Percentiles rank a stretch among this genome's conserved stretches.
phyloP scores from a whole-genome alignment of 2,113 vertebrate genomes.

The Vulpes vulpes region DNA sequence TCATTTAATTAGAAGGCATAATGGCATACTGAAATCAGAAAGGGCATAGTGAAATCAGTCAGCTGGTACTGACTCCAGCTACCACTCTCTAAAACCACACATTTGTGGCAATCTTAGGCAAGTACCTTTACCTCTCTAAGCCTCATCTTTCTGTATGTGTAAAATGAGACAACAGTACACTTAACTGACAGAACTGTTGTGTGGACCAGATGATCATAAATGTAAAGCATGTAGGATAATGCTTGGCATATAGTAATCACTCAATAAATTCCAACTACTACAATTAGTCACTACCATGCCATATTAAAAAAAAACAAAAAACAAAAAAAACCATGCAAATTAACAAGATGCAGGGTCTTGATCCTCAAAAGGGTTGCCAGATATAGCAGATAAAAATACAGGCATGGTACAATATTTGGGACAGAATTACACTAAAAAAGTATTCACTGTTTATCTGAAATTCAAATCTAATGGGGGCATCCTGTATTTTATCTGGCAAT shows the following conservation, averaged over 20 bases:
- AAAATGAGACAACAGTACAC: background rate
- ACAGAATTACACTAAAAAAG: background rate
- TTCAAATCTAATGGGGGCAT: background rate
- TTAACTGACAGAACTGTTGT: background rate
- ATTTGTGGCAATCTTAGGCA: background rate
- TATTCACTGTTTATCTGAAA: constrained; percentile 23
- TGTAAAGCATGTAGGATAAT: background rate
- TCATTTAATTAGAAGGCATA: background rate
- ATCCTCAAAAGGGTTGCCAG: background rate
- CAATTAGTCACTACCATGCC: background rate
- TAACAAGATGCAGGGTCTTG: background rate
- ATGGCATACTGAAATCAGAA: background rate
- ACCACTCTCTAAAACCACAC: fast-evolving
- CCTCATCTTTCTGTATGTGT: background rate
- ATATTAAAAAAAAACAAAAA: background rate
- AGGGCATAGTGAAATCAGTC: background rate
- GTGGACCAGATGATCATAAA: background rate
- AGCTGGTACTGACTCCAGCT: background rate
- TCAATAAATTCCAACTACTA: background rate
- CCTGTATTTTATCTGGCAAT: background rate
- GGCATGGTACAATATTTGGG: background rate
- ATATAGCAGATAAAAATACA: constrained; percentile 1
- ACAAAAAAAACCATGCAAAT: background rate
- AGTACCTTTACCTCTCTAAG: background rate
- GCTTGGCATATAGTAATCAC: background rate